Conservation (phyloP, 2,113 vertebrate species). For the Amazona guildingii region DNA sequence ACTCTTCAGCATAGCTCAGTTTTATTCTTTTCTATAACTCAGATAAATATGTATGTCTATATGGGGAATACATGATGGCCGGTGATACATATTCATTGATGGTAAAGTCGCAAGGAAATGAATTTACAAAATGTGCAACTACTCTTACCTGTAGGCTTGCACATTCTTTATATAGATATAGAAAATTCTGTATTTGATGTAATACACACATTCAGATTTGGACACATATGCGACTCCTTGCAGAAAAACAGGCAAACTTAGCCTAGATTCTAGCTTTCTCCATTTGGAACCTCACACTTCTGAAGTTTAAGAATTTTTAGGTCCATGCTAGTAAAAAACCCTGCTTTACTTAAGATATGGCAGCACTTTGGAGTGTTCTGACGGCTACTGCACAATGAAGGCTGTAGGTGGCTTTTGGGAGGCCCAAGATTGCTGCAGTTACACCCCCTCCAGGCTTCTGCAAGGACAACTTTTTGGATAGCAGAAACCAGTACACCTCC, state of each 20-base stretch:
- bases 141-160: background rate
- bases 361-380: background rate
- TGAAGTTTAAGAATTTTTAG: background rate
- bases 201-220: background rate
- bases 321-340: background rate
- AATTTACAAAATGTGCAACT: background rate
- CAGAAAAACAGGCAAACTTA: background rate
- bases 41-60: conserved; percentile 3
- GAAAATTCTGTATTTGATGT: background rate
- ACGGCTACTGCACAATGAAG: background rate
- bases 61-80: background rate
- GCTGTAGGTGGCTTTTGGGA: background rate
- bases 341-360: background rate
- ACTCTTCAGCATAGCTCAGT: conserved; percentile 2
- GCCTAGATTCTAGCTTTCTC: background rate
- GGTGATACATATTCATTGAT: background rate
- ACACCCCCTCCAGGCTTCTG: background rate
- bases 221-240: background rate
- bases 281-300: background rate
- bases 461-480: background rate
- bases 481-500: background rate
- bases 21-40: conserved; percentile 29
- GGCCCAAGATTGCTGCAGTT: background rate
- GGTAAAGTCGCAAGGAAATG: conserved; percentile 3
- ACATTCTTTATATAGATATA: background rate